phyloP scores from a whole-genome alignment of 2,888 invertebrate species.

The Hemaris fuciformis region DNA sequence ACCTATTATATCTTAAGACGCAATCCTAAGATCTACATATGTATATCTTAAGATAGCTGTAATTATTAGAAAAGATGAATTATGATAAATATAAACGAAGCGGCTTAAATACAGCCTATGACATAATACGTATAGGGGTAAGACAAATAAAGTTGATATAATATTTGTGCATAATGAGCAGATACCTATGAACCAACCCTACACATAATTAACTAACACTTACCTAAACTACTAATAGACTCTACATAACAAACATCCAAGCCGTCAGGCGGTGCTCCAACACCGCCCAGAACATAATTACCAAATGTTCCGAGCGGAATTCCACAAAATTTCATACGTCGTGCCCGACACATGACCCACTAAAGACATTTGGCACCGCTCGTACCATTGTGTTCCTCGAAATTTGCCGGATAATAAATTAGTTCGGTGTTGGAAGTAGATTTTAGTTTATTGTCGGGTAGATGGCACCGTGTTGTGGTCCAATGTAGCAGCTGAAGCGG shows the following conservation, averaged over 20 bases:
- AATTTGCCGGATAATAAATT: constrained; percentile 48
- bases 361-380: constrained; percentile 42
- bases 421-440: constrained; percentile 36
- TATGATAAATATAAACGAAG: too few relatives aligned
- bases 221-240: neutral
- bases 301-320: neutral
- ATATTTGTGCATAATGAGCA: too few relatives aligned
- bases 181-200: too few relatives aligned
- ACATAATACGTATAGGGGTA: too few relatives aligned
- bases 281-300: constrained; percentile 3
- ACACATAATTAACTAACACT: too few relatives aligned
- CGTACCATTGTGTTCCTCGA: constrained; percentile 31
- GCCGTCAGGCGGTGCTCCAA: neutral
- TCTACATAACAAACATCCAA: neutral
- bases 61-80: too few relatives aligned
- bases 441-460: constrained; percentile 33
- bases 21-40: too few relatives aligned
- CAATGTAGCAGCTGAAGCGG: neutral
- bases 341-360: constrained; percentile 19
- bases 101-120: too few relatives aligned
- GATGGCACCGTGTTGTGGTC: neutral
- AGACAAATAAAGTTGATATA: too few relatives aligned
- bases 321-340: constrained; percentile 10
- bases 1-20: too few relatives aligned
- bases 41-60: too few relatives aligned